phyloP scores from a whole-genome alignment of 2,113 vertebrate species.

The Paramisgurnus dabryanus region DNA sequence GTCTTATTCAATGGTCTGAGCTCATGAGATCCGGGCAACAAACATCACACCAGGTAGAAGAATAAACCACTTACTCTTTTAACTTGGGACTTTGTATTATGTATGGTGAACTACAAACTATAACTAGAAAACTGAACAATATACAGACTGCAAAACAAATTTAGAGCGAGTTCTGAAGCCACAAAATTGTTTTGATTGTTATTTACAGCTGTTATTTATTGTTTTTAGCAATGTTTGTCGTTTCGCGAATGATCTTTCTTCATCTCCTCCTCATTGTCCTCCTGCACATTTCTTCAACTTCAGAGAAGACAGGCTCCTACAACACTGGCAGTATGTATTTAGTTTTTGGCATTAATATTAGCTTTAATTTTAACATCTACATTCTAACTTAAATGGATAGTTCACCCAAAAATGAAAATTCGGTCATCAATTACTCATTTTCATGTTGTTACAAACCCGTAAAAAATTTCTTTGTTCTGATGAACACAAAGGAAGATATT shows the following conservation, averaged over 20 bases:
- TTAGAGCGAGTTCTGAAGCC: not conserved
- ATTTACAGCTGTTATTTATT: not conserved
- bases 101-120: no score
- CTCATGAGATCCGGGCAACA: not conserved
- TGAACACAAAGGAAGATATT: no score
- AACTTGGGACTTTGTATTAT: not conserved
- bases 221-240: not conserved
- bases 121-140: not conserved
- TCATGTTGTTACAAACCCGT: no score
- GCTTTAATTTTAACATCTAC: not conserved
- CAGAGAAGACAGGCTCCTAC: not conserved
- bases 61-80: not conserved
- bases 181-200: not conserved
- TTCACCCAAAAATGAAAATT: no score
- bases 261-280: constrained; percentile 6
- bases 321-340: constrained; percentile 15
- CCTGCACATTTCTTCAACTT: not conserved
- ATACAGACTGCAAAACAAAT: not conserved
- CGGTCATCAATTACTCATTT: no score
- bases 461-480: no score
- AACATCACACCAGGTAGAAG: not conserved
- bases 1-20: not conserved
- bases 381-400: no score
- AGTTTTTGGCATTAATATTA: not conserved
- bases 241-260: not conserved